Evolutionary conservation across 2,888 invertebrate species (phyloP).

Genomic region (Arge pagana): DNA sequence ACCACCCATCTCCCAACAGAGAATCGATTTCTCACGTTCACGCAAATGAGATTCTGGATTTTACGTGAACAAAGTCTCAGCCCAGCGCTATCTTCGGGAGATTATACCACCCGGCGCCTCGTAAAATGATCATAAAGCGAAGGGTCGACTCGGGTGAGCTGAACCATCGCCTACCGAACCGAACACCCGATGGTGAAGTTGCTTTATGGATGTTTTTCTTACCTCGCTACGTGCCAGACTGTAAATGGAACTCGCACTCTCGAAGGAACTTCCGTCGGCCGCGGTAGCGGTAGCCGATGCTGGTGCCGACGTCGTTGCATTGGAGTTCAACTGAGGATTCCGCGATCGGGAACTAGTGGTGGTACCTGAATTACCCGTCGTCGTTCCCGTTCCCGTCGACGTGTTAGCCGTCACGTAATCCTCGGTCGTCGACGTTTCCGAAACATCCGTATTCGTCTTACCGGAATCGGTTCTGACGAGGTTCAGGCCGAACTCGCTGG

Average conservation of each 20-base stretch:
- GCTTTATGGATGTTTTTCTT: slow-evolving; percentile 22
- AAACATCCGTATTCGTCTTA: slow-evolving; percentile 75
- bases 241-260: slow-evolving; percentile 82
- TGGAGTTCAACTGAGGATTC: slow-evolving; percentile 55
- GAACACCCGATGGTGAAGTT: slow-evolving; percentile 12
- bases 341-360: slow-evolving; percentile 61
- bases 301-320: slow-evolving; percentile 45
- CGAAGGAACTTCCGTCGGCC: slow-evolving; percentile 81
- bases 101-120: slow-evolving; percentile 5
- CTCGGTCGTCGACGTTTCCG: slow-evolving; percentile 88
- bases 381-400: slow-evolving; percentile 62
- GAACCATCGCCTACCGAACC: slow-evolving; percentile 2
- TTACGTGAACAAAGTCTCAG: slow-evolving; percentile 19
- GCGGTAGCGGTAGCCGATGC: slow-evolving; percentile 53
- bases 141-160: not conserved
- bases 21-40: not conserved
- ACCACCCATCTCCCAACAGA: no score
- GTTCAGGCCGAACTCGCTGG: slow-evolving; percentile 58
- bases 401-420: slow-evolving; percentile 85
- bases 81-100: slow-evolving; percentile 3
- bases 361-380: slow-evolving; percentile 49
- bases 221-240: slow-evolving; percentile 76
- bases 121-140: slow-evolving; percentile 15
- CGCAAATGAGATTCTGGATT: slow-evolving; percentile 14
- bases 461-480: slow-evolving; percentile 75